These are phyloP conservation scores for Linnaemya tessellans DNA, from an alignment of 2,888 invertebrate genomes.

Conservation along the genomic window DNA sequence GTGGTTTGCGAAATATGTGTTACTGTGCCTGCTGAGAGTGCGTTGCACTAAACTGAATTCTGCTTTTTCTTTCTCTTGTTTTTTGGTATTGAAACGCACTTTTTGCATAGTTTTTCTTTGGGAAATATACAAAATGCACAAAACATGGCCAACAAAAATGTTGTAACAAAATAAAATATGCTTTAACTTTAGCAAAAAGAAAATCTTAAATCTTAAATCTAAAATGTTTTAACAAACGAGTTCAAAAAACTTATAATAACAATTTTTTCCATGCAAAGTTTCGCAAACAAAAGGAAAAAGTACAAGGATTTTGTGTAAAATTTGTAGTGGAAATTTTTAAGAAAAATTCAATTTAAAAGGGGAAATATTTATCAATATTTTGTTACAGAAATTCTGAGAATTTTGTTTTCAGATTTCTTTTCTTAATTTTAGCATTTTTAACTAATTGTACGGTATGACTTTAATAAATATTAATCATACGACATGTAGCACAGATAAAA, in stretches of 20 bases:
- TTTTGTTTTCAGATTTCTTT: background rate
- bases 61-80: background rate
- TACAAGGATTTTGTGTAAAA: constrained; percentile 21
- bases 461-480: too few species aligned
- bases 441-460: too few species aligned
- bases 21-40: constrained; percentile 13
- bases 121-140: background rate
- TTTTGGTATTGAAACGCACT: background rate
- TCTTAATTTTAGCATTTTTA: too few species aligned
- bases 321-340: background rate
- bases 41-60: background rate
- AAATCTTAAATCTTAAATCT: background rate
- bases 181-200: background rate
- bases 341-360: background rate
- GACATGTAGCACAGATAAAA: too few species aligned
- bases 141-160: background rate
- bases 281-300: constrained; percentile 6
- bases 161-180: background rate
- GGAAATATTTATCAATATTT: background rate
- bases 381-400: background rate
- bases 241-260: constrained; percentile 3
- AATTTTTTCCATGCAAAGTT: constrained; percentile 13
- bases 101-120: background rate
- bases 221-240: constrained; percentile 19
- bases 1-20: background rate